These are phyloP conservation scores for Balearica regulorum DNA, from an alignment of 2,797 vertebrate genomes.

Conservation along the genomic window DNA sequence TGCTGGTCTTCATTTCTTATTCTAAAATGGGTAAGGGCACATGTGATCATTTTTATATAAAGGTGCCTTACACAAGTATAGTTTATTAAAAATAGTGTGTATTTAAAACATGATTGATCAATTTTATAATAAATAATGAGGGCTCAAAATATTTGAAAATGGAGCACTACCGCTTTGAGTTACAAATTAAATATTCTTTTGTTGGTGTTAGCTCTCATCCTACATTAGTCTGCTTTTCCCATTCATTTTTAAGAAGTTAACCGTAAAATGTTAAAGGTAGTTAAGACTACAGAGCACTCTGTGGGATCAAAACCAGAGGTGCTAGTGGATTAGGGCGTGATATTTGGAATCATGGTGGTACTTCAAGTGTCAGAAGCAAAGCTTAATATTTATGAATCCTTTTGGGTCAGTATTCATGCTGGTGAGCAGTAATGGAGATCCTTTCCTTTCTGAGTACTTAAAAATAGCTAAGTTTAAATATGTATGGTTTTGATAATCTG, in stretches of 20 bases:
- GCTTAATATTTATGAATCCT: neutral
- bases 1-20: neutral
- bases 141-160: neutral
- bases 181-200: neutral
- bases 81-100: neutral
- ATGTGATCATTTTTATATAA: neutral
- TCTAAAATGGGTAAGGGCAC: neutral
- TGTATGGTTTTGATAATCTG: neutral
- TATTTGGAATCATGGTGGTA: neutral
- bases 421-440: neutral
- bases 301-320: neutral
- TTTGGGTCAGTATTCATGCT: neutral
- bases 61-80: neutral
- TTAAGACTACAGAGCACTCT: neutral
- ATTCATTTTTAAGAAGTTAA: neutral
- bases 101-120: neutral
- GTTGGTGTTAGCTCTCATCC: neutral
- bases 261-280: neutral
- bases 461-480: neutral
- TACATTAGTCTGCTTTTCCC: neutral
- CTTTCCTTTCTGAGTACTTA: neutral
- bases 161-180: neutral
- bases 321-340: neutral
- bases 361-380: neutral
- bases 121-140: neutral